Evolutionary conservation across 1,140 invertebrate genomes (phyloP), one percentile per base, ranked within the genome.

Genomic region (Mamestra configurata): DNA sequence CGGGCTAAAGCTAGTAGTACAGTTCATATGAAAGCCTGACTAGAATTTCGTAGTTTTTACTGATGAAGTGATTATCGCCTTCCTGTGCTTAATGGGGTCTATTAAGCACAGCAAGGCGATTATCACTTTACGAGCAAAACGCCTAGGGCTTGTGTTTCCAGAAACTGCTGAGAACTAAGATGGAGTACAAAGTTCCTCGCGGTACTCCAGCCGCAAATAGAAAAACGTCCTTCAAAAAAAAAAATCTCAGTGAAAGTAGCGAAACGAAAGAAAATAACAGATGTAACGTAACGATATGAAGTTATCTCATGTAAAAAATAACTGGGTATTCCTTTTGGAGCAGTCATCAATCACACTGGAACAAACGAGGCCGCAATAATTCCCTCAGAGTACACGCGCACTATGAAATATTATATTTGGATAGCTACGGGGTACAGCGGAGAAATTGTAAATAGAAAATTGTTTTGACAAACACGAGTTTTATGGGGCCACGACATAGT

Each of bases 361-460:
- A 75, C 72, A 75, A 75, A 75, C 72, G 72, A 59, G 18, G 49
- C 37, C 37, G 37, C 72, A 75, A 75, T 75, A 75, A 75, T 75
- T 75, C 72, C 72, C 53, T 75, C 55, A 18, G 55, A 43, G 72
- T 73, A 75, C 55, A 75, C 72, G 72, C 53, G 46, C 72, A 46
- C 53, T 75, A 6, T 59, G 72, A 75, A 59, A 46, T 75, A 75
- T 75, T 75, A 75, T 75, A 46, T 75, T 75, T 59, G 31, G 72
- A 59, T 59, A 59, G 27, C 72, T 15, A 24, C 37, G 51, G 31
- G n/a, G n/a, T 73, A 57, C 15, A 57, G 20, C 37, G 22, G 18
- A 24, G 20, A 73, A 59, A 59, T 57, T 35, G 37, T 59, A 59
- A 20, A 46, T 88, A 43, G 27, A 77, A 77, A 82, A 85, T 31